phyloP scores from a whole-genome alignment of 2,113 vertebrate genomes.

The Toxotes chatareus region DNA sequence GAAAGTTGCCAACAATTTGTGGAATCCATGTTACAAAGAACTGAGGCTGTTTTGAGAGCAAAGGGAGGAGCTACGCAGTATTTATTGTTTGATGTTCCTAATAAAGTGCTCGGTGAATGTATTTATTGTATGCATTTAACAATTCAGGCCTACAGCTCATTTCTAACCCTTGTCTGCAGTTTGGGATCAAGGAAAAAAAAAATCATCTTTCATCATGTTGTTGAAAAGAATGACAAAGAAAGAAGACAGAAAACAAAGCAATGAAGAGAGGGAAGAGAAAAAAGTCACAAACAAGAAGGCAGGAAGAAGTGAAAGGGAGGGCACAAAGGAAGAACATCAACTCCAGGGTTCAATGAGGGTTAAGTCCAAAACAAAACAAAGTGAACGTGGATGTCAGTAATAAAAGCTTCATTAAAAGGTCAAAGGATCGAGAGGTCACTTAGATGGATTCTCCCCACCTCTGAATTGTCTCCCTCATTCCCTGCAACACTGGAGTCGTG shows the following conservation, averaged over 20 bases:
- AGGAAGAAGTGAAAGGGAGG: conserved; percentile 13
- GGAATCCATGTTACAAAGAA: not conserved
- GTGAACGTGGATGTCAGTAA: conserved; percentile 70
- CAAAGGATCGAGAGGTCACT: conserved; percentile 75
- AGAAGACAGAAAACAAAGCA: conserved; percentile 6
- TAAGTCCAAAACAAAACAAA: conserved; percentile 69
- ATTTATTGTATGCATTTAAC: not conserved
- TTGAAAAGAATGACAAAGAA: not conserved
- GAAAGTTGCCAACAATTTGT: not conserved
- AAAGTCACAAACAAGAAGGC: not conserved
- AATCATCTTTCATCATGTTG: not conserved
- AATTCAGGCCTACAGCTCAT: not conserved
- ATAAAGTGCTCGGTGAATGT: not conserved
- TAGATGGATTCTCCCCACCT: conserved; percentile 68
- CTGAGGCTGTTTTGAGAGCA: not conserved
- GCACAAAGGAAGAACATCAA: conserved; percentile 2
- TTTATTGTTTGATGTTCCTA: not conserved
- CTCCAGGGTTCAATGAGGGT: conserved; percentile 56
- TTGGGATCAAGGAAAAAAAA: not conserved
- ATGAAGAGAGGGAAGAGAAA: conserved; percentile 3
- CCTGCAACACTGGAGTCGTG: conserved; percentile 59
- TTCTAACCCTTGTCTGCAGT: not conserved
- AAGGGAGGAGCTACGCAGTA: not conserved
- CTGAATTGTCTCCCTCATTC: conserved; percentile 72
- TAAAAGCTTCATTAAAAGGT: conserved; percentile 79